Percentiles rank a stretch among this genome's conserved stretches.
phyloP scores from a whole-genome alignment of 2,113 vertebrate genomes.

The Riparia riparia region DNA sequence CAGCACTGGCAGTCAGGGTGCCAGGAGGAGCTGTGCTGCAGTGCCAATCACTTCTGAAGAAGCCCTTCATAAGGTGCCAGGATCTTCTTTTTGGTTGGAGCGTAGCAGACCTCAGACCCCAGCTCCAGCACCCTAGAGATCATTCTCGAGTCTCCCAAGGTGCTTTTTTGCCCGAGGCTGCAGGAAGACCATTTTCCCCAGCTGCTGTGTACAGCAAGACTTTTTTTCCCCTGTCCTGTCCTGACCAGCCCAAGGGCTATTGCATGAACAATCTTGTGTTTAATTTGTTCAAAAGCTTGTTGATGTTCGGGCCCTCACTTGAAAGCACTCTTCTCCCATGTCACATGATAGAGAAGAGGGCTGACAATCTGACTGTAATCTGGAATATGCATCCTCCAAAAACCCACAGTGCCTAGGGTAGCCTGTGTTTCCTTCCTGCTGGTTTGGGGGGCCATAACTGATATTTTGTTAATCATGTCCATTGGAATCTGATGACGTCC shows the following conservation, averaged over 20 bases:
- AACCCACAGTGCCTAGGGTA: too few species aligned
- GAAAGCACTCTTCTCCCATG: background rate
- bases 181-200: background rate
- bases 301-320: accelerated
- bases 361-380: background rate
- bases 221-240: background rate
- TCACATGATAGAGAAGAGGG: background rate
- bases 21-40: background rate
- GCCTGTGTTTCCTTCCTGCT: too few species aligned
- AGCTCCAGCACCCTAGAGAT: background rate
- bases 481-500: background rate
- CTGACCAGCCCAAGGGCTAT: background rate
- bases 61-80: background rate
- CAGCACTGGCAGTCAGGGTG: background rate
- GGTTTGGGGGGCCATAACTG: background rate
- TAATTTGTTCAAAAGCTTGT: background rate
- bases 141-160: too few species aligned
- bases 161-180: background rate
- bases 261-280: background rate
- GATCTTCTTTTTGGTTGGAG: background rate
- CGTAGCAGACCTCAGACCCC: background rate
- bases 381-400: background rate
- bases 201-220: background rate
- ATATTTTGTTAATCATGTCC: background rate
- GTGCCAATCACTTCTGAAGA: background rate